Percentiles rank a stretch among this genome's conserved stretches.
phyloP scores from a whole-genome alignment of 2,113 vertebrate genomes.

The Bos taurus region DNA sequence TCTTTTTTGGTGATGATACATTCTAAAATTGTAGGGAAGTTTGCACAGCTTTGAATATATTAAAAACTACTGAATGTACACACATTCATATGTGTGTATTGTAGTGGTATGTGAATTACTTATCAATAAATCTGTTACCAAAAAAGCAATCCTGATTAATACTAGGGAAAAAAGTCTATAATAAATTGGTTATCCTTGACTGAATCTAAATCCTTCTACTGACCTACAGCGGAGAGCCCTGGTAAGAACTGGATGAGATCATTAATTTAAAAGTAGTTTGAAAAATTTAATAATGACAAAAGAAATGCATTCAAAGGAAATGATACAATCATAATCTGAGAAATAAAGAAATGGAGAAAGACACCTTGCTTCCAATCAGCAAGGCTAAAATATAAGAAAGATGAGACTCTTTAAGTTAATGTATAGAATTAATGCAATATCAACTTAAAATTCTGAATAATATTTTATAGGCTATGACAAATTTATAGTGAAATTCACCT shows the following conservation, averaged over 20 bases:
- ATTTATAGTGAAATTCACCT: constrained; percentile 28
- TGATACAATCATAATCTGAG: constrained; percentile 2
- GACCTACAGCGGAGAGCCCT: neutral
- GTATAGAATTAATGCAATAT: neutral
- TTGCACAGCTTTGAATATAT: neutral
- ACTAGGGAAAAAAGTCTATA: neutral
- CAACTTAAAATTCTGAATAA: neutral
- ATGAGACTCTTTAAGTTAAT: neutral
- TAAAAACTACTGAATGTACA: neutral
- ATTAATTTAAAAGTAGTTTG: neutral
- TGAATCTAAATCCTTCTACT: constrained; percentile 7
- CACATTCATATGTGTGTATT: neutral
- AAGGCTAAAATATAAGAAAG: constrained; percentile 35
- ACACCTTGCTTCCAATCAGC: neutral
- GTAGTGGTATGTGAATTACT: neutral
- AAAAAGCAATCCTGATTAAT: neutral
- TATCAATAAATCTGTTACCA: neutral
- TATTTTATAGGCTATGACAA: constrained; percentile 3
- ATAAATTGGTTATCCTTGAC: neutral
- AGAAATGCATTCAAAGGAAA: constrained; percentile 4
- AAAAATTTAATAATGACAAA: constrained; percentile 21
- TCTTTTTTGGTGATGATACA: neutral
- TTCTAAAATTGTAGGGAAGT: neutral
- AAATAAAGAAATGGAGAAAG: constrained; percentile 7
- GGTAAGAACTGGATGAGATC: neutral